These are phyloP conservation scores for Eurystomus glaucurus DNA, from an alignment of 2,797 vertebrate genomes.

Conservation along the genomic window DNA sequence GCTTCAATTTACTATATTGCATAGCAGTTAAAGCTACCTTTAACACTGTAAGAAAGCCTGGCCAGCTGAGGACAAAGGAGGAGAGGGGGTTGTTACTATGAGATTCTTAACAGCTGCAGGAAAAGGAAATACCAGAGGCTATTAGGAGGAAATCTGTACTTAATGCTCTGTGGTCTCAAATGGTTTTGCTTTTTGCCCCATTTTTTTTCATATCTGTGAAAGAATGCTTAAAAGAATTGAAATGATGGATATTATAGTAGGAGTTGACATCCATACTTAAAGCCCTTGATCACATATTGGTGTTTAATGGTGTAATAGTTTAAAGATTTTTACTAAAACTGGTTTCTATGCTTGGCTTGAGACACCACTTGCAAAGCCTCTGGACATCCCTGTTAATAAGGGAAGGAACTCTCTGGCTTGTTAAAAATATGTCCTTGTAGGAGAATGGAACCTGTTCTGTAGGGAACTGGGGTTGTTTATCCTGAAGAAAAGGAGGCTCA, in stretches of 20 bases:
- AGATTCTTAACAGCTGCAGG: not conserved
- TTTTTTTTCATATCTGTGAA: not conserved
- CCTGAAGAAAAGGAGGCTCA: not conserved
- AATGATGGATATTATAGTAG: not conserved
- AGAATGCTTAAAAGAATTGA: not conserved
- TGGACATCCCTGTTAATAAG: not conserved
- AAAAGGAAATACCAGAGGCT: not conserved
- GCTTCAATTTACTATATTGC: not conserved
- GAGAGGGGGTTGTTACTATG: not conserved
- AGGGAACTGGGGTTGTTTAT: not conserved
- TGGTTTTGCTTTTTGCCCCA: not conserved
- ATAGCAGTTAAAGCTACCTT: not conserved
- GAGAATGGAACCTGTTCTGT: not conserved
- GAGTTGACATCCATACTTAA: not conserved
- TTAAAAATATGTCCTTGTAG: not conserved
- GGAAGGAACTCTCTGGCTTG: not conserved
- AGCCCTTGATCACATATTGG: not conserved
- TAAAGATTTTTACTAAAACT: not conserved
- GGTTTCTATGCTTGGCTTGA: not conserved
- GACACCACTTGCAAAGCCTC: not conserved
- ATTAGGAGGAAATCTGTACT: not conserved
- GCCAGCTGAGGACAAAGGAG: not conserved
- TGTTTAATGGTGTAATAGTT: not conserved
- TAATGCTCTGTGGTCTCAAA: not conserved
- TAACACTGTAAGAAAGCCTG: not conserved